These are phyloP conservation scores for Sakesphorus luctuosus DNA, from an alignment of 2,113 vertebrate species.

Conservation along the genomic window DNA sequence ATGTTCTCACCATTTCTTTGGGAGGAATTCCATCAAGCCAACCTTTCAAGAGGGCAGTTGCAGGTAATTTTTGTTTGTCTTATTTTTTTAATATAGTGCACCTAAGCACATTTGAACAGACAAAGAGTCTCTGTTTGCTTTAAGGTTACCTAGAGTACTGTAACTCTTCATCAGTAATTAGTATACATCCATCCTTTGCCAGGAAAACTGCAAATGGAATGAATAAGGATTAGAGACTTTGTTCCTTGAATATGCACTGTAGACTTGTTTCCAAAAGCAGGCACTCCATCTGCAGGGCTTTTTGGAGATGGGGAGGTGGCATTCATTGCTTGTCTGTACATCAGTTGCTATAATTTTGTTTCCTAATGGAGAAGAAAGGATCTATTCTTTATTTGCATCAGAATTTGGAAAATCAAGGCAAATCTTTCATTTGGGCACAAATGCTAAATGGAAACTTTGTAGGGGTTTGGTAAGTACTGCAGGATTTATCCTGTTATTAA, in stretches of 20 bases:
- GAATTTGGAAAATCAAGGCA: neutral
- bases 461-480: neutral
- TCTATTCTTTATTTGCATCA: neutral
- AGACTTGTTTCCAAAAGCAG: neutral
- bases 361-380: neutral
- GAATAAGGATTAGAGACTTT: neutral
- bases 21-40: slow-evolving; percentile 87
- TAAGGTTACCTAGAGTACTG: neutral
- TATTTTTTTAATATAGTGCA: neutral
- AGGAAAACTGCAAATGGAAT: neutral
- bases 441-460: neutral
- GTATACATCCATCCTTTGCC: neutral
- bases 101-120: neutral
- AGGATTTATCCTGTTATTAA: neutral
- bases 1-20: slow-evolving; percentile 89
- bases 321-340: neutral
- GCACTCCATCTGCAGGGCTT: neutral
- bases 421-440: neutral
- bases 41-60: slow-evolving; percentile 77
- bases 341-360: neutral
- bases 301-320: rapidly evolving
- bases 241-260: neutral
- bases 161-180: neutral
- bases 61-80: slow-evolving; percentile 77
- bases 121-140: neutral